Conservation (phyloP, 2,113 vertebrate species). For the Scolopax mira region DNA sequence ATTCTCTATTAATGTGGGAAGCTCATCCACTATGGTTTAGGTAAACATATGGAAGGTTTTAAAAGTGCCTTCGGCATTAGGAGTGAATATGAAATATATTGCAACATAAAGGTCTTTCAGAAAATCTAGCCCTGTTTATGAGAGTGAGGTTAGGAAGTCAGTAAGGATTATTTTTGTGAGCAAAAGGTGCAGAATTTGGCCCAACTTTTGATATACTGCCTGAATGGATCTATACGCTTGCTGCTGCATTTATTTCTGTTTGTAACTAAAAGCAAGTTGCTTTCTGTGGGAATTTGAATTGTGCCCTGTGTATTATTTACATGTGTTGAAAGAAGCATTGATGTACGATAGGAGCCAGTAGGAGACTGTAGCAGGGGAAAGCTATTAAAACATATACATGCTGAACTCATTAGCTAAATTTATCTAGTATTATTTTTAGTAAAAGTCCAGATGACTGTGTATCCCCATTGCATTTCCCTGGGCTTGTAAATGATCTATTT, state of each 20-base stretch:
- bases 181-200: not conserved
- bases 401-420: slow-evolving; percentile 51
- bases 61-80: not conserved
- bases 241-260: not conserved
- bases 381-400: not conserved
- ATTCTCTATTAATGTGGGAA: not conserved
- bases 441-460: slow-evolving; percentile 24
- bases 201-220: not conserved
- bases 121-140: not conserved
- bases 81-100: not conserved
- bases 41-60: not conserved
- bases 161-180: not conserved
- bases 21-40: not conserved
- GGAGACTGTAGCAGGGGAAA: not conserved
- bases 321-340: slow-evolving; percentile 4
- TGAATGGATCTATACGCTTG: not conserved
- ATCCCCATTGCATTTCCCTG: not conserved
- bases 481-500: not conserved
- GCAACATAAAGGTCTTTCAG: not conserved
- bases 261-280: slow-evolving; percentile 22
- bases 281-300: slow-evolving; percentile 19
- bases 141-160: not conserved
- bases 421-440: slow-evolving; percentile 47
- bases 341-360: not conserved
- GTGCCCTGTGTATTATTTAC: slow-evolving; percentile 42